These are phyloP conservation scores for Notarius quadriscutis DNA, from an alignment of 2,113 vertebrate genomes.

Conservation along the genomic window DNA sequence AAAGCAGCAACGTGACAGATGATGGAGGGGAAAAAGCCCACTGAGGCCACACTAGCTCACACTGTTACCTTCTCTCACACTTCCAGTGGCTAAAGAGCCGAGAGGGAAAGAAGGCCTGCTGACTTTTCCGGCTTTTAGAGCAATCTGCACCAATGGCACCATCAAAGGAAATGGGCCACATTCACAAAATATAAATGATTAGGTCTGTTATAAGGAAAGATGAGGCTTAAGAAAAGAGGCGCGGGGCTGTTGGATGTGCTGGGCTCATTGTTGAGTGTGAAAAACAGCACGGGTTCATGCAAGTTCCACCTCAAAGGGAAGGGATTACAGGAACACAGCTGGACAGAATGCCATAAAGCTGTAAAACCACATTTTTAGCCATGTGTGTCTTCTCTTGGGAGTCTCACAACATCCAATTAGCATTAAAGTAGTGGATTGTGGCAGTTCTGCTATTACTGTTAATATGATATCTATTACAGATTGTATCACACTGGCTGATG, in stretches of 20 bases:
- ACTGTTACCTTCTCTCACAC: slow-evolving; percentile 34
- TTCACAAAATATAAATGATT: slow-evolving; percentile 58
- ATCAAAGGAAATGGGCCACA: slow-evolving; percentile 65
- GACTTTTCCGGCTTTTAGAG: slow-evolving; percentile 59
- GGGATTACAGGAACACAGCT: slow-evolving; percentile 55
- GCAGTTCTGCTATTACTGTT: slow-evolving; percentile 25
- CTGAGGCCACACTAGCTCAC: slow-evolving; percentile 38
- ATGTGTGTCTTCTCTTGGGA: background rate
- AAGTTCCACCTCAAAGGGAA: slow-evolving; percentile 40
- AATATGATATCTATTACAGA: slow-evolving; percentile 21
- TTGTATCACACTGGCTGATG: slow-evolving; percentile 4
- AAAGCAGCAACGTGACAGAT: background rate
- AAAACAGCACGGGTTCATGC: slow-evolving; percentile 44
- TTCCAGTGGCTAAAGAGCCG: background rate
- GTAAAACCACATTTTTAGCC: slow-evolving; percentile 37
- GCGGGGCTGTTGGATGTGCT: slow-evolving; percentile 48
- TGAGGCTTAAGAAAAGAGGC: slow-evolving; percentile 60
- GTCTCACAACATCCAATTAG: slow-evolving; percentile 50
- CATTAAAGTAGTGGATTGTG: slow-evolving; percentile 53
- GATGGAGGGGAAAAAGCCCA: slow-evolving; percentile 1
- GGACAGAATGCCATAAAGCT: slow-evolving; percentile 46
- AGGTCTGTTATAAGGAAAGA: slow-evolving; percentile 53
- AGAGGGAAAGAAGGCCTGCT: slow-evolving; percentile 42
- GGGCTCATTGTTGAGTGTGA: slow-evolving; percentile 58
- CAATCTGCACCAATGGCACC: slow-evolving; percentile 56